A percentile compares a stretch with the other conserved stretches of the same genome.
phyloP scores from a whole-genome alignment of 2,797 vertebrate species.

The Tympanoctomys barrerae region DNA sequence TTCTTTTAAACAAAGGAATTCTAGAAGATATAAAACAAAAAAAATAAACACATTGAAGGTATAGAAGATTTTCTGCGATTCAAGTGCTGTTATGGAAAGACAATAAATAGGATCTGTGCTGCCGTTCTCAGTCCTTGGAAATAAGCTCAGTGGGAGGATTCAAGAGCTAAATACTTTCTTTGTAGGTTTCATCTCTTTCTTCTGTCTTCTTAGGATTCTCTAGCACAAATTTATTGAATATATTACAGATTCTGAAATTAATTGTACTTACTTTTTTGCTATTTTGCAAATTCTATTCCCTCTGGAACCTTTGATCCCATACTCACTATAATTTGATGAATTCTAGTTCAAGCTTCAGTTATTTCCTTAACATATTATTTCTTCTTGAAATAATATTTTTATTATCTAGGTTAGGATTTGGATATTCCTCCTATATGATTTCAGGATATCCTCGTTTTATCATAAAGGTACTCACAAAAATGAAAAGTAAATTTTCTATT shows the following conservation, averaged over 20 bases:
- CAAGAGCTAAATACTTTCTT: background rate
- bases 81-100: background rate
- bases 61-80: background rate
- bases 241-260: background rate
- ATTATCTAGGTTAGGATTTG: background rate
- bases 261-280: background rate
- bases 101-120: background rate
- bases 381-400: background rate
- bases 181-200: background rate
- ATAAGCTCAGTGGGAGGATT: background rate
- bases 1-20: background rate
- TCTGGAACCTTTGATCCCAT: background rate
- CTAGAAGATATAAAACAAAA: background rate
- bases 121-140: background rate
- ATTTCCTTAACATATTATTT: conserved; percentile 10
- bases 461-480: background rate
- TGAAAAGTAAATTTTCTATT: background rate
- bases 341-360: background rate
- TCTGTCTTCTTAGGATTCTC: background rate
- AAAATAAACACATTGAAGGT: background rate
- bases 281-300: background rate
- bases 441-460: background rate
- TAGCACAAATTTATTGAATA: background rate
- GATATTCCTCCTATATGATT: background rate
- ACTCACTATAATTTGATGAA: background rate